A percentile compares a stretch with the other conserved stretches of the same genome.
phyloP scores from a whole-genome alignment of 1,140 invertebrate genomes.

The Marisa cornuarietis region DNA sequence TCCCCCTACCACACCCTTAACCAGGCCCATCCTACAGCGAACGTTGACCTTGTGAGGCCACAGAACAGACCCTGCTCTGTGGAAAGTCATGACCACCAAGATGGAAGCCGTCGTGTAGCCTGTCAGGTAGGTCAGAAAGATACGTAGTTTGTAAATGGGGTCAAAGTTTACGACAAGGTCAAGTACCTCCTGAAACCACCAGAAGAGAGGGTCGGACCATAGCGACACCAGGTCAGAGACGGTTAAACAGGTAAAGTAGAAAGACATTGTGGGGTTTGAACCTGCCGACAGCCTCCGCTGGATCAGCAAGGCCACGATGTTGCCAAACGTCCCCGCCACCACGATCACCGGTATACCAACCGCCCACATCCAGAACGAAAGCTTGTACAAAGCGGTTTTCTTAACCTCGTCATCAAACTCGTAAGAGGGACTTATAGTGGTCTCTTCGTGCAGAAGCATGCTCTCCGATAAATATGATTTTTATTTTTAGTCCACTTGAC shows the following conservation, averaged over 20 bases:
- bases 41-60: neutral
- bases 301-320: neutral
- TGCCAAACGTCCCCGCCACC: neutral
- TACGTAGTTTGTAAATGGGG: neutral
- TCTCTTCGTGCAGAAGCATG: too few relatives aligned
- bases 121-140: neutral
- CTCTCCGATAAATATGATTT: too few relatives aligned
- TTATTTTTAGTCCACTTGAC: too few relatives aligned
- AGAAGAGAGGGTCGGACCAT: neutral
- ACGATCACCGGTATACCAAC: neutral
- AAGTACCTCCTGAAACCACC: too few relatives aligned
- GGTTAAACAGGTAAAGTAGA: neutral
- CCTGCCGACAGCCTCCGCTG: neutral
- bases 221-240: neutral
- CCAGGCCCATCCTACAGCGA: neutral
- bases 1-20: neutral
- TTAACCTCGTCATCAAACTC: too few relatives aligned
- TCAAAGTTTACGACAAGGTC: neutral
- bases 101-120: neutral
- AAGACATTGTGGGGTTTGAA: neutral
- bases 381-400: too few relatives aligned
- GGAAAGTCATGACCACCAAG: conserved; percentile 5
- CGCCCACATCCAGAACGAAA: too few relatives aligned
- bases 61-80: neutral
- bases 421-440: too few relatives aligned